Conservation (phyloP, 2,797 vertebrate species). For the Dipus sagitta region DNA sequence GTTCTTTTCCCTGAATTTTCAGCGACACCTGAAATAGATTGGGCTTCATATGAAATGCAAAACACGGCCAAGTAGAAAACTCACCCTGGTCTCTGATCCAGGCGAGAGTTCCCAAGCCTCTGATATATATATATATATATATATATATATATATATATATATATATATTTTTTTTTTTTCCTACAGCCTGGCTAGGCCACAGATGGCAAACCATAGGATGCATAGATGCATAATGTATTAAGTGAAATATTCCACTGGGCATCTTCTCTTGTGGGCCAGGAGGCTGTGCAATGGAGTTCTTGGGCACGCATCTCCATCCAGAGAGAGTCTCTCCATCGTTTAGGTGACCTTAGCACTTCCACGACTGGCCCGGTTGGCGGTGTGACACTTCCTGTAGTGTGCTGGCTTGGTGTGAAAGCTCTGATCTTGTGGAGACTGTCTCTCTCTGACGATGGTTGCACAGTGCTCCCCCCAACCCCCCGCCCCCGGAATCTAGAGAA, state of each 20-base stretch:
- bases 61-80: slow-evolving; percentile 75
- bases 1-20: slow-evolving; percentile 81
- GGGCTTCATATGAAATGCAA: slow-evolving; percentile 80
- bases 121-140: not conserved
- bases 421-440: not conserved
- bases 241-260: slow-evolving; percentile 59
- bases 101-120: slow-evolving; percentile 70
- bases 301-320: slow-evolving; percentile 63
- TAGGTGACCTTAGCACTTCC: slow-evolving; percentile 68
- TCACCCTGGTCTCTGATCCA: slow-evolving; percentile 66
- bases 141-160: too few species aligned
- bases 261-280: slow-evolving; percentile 73
- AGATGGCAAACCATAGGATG: slow-evolving; percentile 66
- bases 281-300: slow-evolving; percentile 61
- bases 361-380: slow-evolving; percentile 5
- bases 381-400: slow-evolving; percentile 40
- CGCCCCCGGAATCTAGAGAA: not conserved
- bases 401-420: slow-evolving; percentile 33
- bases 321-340: slow-evolving; percentile 62
- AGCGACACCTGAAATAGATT: slow-evolving; percentile 85
- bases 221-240: slow-evolving; percentile 78
- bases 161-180: not conserved
- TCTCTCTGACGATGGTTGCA: not conserved
- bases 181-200: slow-evolving; percentile 56
- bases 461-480: not conserved